A percentile compares a stretch with the other conserved stretches of the same genome.
phyloP scores from a whole-genome alignment of 2,797 vertebrate genomes.

The Pangasius sanitwongsei region DNA sequence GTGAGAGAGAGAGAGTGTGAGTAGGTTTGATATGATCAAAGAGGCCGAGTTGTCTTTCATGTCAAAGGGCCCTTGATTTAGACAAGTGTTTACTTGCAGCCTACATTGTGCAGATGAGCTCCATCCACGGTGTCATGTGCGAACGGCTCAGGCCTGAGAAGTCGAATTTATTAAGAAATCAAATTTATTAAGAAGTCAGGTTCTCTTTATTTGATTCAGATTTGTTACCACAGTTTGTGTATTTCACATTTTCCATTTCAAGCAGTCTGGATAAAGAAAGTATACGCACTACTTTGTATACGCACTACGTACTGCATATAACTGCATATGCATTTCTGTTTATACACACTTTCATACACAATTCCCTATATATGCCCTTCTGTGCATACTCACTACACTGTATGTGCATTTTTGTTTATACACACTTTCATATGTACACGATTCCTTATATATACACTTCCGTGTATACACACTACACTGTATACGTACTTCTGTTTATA shows the following conservation, averaged over 20 bases:
- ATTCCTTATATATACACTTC: neutral
- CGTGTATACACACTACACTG: neutral
- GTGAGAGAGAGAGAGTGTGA: neutral
- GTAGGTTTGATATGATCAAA: constrained; percentile 39
- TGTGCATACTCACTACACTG: no score
- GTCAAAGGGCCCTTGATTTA: constrained; percentile 25
- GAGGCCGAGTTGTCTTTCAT: constrained; percentile 15
- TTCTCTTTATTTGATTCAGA: neutral
- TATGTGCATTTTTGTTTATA: neutral
- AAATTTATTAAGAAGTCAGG: neutral
- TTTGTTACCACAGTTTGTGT: neutral
- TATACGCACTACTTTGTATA: neutral
- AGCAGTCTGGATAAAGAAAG: neutral
- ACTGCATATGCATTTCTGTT: neutral
- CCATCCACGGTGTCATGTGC: neutral
- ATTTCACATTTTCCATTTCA: neutral
- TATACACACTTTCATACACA: no score
- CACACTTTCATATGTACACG: neutral
- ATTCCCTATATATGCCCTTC: neutral
- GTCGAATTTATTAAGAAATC: neutral
- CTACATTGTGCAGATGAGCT: neutral
- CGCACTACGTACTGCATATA: no score
- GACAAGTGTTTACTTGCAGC: neutral
- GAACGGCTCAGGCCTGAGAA: neutral
- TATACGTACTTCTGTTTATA: neutral